Evolutionary conservation across 53 echinoderm and acorn worm genomes (phyloP).

Genomic region (Astropecten irregularis): DNA sequence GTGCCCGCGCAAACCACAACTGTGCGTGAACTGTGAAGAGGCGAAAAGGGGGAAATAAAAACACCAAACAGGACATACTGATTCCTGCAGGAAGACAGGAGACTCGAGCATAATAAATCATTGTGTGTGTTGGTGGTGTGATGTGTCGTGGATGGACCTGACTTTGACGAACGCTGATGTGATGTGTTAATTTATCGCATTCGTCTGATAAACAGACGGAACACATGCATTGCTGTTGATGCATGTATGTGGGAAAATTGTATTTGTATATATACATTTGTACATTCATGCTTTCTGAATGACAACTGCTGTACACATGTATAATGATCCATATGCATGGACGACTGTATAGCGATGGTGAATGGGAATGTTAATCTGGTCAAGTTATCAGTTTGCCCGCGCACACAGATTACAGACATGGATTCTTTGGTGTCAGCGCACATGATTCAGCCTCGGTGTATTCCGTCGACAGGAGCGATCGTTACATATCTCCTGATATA

Average conservation of each 20-base stretch:
- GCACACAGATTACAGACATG: conserved; percentile 24
- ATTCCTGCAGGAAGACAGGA: conserved; percentile 13
- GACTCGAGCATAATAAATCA: conserved; percentile 17
- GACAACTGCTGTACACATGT: neutral
- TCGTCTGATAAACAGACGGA: neutral
- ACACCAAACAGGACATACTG: neutral
- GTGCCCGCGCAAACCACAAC: neutral
- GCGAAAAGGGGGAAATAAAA: conserved; percentile 40
- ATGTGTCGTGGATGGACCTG: conserved; percentile 1
- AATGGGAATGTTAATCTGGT: conserved; percentile 27
- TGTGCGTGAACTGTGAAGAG: conserved; percentile 13
- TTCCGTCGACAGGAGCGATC: neutral
- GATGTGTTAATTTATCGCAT: conserved; percentile 17
- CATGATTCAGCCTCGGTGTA: neutral
- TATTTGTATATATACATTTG: no score
- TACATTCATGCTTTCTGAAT: neutral
- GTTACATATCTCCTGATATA: neutral
- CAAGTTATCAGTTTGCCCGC: conserved; percentile 38
- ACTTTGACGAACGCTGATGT: neutral
- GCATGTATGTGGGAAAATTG: no score
- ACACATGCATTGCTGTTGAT: conserved; percentile 14
- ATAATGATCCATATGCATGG: neutral
- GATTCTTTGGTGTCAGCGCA: neutral
- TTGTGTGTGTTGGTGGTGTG: neutral
- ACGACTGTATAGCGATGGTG: conserved; percentile 9